Evolutionary conservation across 1,140 invertebrate species (phyloP).

Genomic region (Aphelenchoides avenae): DNA sequence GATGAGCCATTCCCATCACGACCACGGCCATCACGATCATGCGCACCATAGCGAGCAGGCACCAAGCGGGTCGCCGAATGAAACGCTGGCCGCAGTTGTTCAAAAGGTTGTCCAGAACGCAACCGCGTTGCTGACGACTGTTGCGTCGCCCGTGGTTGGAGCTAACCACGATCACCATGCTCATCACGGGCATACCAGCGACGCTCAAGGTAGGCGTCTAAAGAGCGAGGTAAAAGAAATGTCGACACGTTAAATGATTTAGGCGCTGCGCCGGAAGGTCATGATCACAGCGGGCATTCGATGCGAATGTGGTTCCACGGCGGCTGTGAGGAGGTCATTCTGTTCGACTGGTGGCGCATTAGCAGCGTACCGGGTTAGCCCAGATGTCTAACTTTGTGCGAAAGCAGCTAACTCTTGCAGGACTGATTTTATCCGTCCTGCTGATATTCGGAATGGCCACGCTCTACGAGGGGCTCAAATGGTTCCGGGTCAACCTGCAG

Average conservation of each 20-base stretch:
- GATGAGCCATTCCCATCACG: conserved; percentile 20
- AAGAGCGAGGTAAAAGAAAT: no score
- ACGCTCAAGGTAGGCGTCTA: no score
- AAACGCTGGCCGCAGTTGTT: background rate
- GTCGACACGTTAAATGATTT: no score
- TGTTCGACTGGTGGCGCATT: conserved; percentile 50
- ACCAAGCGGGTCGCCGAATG: no score
- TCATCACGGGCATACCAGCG: no score
- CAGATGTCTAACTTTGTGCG: conserved; percentile 5
- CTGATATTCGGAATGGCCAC: conserved; percentile 47
- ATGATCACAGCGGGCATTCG: no score
- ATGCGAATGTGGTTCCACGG: conserved; percentile 57
- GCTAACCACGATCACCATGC: no score
- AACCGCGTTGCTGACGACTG: no score
- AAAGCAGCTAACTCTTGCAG: conserved; percentile 11
- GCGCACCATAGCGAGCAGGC: conserved; percentile 15
- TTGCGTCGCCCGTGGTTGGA: no score
- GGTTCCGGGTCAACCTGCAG: conserved; percentile 50
- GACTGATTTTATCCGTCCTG: conserved; percentile 40
- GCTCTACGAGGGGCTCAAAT: conserved; percentile 47
- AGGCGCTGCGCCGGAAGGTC: no score
- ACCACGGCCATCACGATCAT: conserved; percentile 34
- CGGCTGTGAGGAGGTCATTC: conserved; percentile 46
- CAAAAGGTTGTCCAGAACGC: background rate
- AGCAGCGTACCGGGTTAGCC: conserved; percentile 1